Conservation (phyloP, 2,888 invertebrate genomes). For the Caenorhabditis sp. region DNA sequence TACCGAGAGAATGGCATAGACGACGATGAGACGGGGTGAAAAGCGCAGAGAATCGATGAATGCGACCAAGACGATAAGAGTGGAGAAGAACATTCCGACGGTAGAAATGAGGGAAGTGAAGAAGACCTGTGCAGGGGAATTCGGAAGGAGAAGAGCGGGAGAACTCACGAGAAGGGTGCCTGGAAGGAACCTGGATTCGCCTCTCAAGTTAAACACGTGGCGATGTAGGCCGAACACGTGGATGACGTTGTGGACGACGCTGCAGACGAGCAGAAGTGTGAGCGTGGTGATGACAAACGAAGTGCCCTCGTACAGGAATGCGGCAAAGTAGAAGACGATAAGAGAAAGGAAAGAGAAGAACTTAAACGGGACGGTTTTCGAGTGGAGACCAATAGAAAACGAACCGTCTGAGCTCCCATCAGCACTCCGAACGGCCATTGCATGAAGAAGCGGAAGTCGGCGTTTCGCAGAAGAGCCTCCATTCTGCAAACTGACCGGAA, state of each 20-base stretch:
- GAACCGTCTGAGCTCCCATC: slow-evolving; percentile 62
- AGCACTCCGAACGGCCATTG: slow-evolving; percentile 67
- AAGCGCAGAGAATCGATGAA: slow-evolving; percentile 68
- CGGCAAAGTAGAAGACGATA: slow-evolving; percentile 51
- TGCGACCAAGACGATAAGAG: slow-evolving; percentile 60
- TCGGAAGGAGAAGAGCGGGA: neutral
- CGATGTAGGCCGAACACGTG: slow-evolving; percentile 63
- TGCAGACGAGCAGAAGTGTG: slow-evolving; percentile 41
- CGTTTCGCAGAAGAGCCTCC: slow-evolving; percentile 45
- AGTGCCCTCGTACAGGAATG: slow-evolving; percentile 61
- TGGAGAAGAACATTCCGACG: slow-evolving; percentile 55
- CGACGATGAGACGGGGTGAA: slow-evolving; percentile 54
- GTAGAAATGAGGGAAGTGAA: slow-evolving; percentile 54
- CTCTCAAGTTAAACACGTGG: slow-evolving; percentile 26
- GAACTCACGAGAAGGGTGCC: slow-evolving; percentile 49
- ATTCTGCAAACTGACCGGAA: slow-evolving; percentile 45
- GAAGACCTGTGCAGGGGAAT: slow-evolving; percentile 54
- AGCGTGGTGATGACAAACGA: slow-evolving; percentile 35
- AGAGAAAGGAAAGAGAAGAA: slow-evolving; percentile 43
- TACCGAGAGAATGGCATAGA: slow-evolving; percentile 61
- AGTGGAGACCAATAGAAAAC: neutral
- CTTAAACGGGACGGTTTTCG: slow-evolving; percentile 21
- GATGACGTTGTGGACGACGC: slow-evolving; percentile 53
- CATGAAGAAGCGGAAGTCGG: slow-evolving; percentile 60
- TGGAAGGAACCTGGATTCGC: slow-evolving; percentile 43